Conservation (phyloP, 2,113 vertebrate genomes). For the Forbesichthys agassizii region DNA sequence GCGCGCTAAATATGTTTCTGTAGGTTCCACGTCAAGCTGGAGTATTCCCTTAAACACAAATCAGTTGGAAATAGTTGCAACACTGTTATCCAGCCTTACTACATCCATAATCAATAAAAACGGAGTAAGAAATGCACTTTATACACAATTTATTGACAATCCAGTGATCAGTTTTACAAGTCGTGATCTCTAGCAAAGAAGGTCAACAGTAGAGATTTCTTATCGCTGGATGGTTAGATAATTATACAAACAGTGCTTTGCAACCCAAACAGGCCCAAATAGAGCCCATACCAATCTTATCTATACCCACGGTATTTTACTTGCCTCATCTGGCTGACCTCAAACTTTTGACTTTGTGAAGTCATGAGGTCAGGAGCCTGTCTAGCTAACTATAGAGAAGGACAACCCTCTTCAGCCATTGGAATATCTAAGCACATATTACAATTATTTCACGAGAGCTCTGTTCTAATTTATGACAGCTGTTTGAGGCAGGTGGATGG, state of each 20-base stretch:
- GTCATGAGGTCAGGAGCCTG: slow-evolving; percentile 31
- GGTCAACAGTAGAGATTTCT: neutral
- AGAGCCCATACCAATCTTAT: slow-evolving; percentile 38
- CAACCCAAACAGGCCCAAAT: neutral
- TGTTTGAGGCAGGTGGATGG: neutral
- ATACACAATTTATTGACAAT: slow-evolving; percentile 27
- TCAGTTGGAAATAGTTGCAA: slow-evolving; percentile 9
- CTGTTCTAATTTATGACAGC: neutral
- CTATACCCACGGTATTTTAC: slow-evolving; percentile 31
- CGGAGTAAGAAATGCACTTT: slow-evolving; percentile 12
- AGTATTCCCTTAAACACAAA: slow-evolving; percentile 26
- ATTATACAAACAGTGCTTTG: slow-evolving; percentile 22
- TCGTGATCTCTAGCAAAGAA: neutral
- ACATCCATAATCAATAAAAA: slow-evolving; percentile 22
- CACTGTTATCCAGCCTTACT: slow-evolving; percentile 21
- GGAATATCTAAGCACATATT: slow-evolving; percentile 9
- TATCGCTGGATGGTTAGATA: neutral
- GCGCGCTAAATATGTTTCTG: slow-evolving; percentile 65
- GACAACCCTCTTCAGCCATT: neutral
- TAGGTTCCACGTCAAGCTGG: slow-evolving; percentile 60
- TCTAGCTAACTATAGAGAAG: slow-evolving; percentile 6
- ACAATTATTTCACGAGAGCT: neutral
- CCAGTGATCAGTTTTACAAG: slow-evolving; percentile 9
- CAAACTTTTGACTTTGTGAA: slow-evolving; percentile 25
- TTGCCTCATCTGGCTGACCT: slow-evolving; percentile 20